These are phyloP conservation scores for Galleria mellonella DNA, from an alignment of 1,140 invertebrate genomes.

Conservation along the genomic window DNA sequence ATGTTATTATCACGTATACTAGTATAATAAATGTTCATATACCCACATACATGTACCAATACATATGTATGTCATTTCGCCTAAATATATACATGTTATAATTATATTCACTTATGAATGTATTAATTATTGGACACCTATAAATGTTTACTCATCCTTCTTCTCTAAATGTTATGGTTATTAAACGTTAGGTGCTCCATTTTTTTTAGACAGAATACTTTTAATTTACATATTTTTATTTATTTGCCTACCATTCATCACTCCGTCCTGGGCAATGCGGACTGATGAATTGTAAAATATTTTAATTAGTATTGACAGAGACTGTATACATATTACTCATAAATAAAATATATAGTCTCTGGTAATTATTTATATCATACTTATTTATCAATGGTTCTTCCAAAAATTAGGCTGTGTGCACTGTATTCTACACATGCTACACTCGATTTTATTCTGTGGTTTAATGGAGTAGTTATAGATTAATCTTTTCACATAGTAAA, in stretches of 20 bases:
- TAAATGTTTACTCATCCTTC: conserved; percentile 13
- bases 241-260: conserved; percentile 43
- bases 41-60: conserved; percentile 36
- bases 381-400: conserved; percentile 14
- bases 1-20: conserved; percentile 3
- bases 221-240: conserved; percentile 5
- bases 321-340: no score
- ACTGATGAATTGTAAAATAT: conserved; percentile 55
- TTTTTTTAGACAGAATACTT: conserved; percentile 19
- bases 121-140: not conserved
- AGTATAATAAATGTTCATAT: conserved; percentile 46
- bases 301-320: not conserved
- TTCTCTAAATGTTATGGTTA: conserved; percentile 49
- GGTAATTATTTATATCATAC: no score
- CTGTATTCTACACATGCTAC: conserved; percentile 19
- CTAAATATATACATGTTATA: no score
- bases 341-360: no score
- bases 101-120: not conserved
- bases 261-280: conserved; percentile 70
- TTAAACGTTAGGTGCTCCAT: conserved; percentile 38
- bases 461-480: conserved; percentile 10
- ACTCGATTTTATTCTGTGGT: conserved; percentile 9
- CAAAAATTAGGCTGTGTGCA: conserved; percentile 6
- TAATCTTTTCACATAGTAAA: not conserved
- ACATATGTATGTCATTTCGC: no score